Evolutionary conservation across 2,888 invertebrate genomes (phyloP).

Genomic region (Agrilus biguttatus): DNA sequence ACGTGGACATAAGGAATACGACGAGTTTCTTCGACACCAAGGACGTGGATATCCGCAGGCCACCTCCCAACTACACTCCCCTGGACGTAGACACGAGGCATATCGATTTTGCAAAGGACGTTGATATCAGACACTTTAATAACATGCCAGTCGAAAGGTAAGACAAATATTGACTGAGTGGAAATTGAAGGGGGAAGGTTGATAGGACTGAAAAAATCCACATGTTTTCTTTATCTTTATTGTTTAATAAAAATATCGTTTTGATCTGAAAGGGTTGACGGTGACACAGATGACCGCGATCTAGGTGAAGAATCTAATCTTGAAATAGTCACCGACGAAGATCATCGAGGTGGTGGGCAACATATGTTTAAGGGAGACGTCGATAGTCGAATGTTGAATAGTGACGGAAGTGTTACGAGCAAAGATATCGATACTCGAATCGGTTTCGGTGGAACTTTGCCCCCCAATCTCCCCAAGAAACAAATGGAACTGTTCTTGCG

Average conservation of each 20-base stretch:
- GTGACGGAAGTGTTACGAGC: slow-evolving; percentile 4
- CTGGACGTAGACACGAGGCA: slow-evolving; percentile 8
- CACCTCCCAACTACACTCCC: slow-evolving; percentile 2
- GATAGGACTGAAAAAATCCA: too few relatives aligned
- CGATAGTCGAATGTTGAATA: not conserved
- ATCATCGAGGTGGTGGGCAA: slow-evolving; percentile 6
- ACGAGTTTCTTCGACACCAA: slow-evolving; percentile 8
- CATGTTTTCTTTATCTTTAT: too few relatives aligned
- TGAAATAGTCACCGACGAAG: slow-evolving; percentile 11
- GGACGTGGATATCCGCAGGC: slow-evolving; percentile 18
- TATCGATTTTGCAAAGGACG: slow-evolving; percentile 23
- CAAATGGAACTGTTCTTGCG: slow-evolving; percentile 51
- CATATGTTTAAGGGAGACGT: slow-evolving; percentile 10
- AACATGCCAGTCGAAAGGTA: slow-evolving; percentile 4
- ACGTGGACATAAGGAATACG: slow-evolving; percentile 16
- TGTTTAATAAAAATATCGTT: too few relatives aligned
- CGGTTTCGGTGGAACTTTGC: slow-evolving; percentile 20
- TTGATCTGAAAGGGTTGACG: too few relatives aligned
- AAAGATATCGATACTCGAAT: not conserved
- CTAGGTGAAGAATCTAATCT: slow-evolving; percentile 11
- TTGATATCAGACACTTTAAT: slow-evolving; percentile 29
- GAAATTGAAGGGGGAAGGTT: too few relatives aligned
- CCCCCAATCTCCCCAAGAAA: slow-evolving; percentile 44
- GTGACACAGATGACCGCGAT: slow-evolving; percentile 9
- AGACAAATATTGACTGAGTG: not conserved